Evolutionary conservation across 2,888 invertebrate species (phyloP), one percentile per base, ranked within the genome.

Genomic region (Tromatobia lineatoria): DNA sequence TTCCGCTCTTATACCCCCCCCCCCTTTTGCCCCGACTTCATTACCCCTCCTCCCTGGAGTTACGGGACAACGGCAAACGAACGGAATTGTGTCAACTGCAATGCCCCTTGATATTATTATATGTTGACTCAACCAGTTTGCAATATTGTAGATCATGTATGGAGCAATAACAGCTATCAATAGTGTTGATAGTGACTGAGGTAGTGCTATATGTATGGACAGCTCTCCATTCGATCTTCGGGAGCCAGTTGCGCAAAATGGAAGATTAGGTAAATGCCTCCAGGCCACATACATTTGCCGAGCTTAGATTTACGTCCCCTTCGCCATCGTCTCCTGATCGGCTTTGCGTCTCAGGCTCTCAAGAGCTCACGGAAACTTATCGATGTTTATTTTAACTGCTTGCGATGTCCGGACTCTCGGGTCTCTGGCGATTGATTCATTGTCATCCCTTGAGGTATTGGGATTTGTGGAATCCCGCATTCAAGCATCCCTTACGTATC

Each of bases 51-150:
- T 71, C 42, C 20, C 61, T 54, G 29, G 57, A 34, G 38, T 54
- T 69, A 11, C 29, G 75, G 64, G 47, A 29, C 74, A 52, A 64
- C 54, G 50, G 78, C 50, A 78, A 73, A 80, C 80, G 74, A 82
- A 82, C 77, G 69, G 75, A 82, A 85, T 86, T 79, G 78, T 85
- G 85, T 86, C 82, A 86, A 83, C 80, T 70, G 82, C 85, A 85
- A 80, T 78, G 66, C 78, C 52, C 61, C 67, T 80, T 71, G 61
- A 69, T 81, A 67, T 82, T 80, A 67, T 64, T 73, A 79, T 75
- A 76, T 61, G 69, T 67, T 66, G 20, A 52, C 20, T 59, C 67
- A 64, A 42, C 73, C 59, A 69, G 47, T 52, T 38, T n/a, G 29
- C 50, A n/a, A n/a, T n/a, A n/a, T n/a, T 50, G 52, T 57, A 23